A percentile compares a stretch with the other conserved stretches of the same genome.
Conservation (phyloP, 2,888 invertebrate genomes). For the Tachystola acroxantha region DNA sequence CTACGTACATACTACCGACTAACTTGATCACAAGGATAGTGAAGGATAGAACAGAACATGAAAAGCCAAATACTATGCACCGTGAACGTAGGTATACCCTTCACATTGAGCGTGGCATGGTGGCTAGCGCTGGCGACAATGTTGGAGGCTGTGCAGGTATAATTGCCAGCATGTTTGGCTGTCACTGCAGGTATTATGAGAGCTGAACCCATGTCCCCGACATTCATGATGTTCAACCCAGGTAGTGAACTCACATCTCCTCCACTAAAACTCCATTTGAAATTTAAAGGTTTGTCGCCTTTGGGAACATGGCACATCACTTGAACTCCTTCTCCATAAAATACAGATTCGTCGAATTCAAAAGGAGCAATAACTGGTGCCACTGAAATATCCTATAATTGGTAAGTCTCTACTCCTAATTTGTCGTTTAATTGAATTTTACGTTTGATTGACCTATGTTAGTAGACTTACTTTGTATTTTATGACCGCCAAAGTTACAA, state of each 20-base stretch:
- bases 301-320: slow-evolving; percentile 80
- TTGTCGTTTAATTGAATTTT: too few species aligned
- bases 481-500: slow-evolving; percentile 74
- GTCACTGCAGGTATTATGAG: slow-evolving; percentile 84
- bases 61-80: slow-evolving; percentile 49
- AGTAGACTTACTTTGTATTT: too few species aligned
- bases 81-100: slow-evolving; percentile 70
- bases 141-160: slow-evolving; percentile 82
- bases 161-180: slow-evolving; percentile 83
- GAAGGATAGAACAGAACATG: slow-evolving; percentile 36
- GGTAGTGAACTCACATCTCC: slow-evolving; percentile 75
- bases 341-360: slow-evolving; percentile 77
- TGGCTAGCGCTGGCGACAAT: slow-evolving; percentile 79
- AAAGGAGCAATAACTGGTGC: slow-evolving; percentile 79
- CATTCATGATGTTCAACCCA: slow-evolving; percentile 81
- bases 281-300: slow-evolving; percentile 84
- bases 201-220: slow-evolving; percentile 81
- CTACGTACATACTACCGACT: slow-evolving; percentile 7
- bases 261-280: slow-evolving; percentile 86
- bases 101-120: slow-evolving; percentile 80
- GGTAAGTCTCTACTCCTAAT: too few species aligned
- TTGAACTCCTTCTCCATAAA: slow-evolving; percentile 78
- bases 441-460: too few species aligned
- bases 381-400: slow-evolving; percentile 62
- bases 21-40: slow-evolving; percentile 1